These are phyloP conservation scores for Exocentrus adspersus DNA, from an alignment of 2,888 invertebrate species.

Conservation along the genomic window DNA sequence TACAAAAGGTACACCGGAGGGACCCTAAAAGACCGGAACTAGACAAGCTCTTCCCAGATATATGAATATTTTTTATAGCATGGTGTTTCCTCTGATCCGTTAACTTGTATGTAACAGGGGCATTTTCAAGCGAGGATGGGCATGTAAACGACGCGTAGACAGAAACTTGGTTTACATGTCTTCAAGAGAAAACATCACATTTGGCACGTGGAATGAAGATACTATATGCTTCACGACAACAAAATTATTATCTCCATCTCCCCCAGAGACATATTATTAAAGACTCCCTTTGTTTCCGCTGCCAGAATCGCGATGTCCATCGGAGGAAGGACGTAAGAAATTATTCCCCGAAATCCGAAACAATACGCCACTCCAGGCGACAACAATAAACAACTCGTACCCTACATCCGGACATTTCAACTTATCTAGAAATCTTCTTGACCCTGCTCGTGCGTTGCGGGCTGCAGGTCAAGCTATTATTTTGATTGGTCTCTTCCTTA, in stretches of 20 bases:
- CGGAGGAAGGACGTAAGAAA: conserved; percentile 12
- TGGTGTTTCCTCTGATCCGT: too few species aligned
- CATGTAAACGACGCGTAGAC: too few species aligned
- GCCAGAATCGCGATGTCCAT: background rate
- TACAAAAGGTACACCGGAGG: conserved; percentile 6
- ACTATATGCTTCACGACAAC: too few species aligned
- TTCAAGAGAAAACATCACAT: too few species aligned
- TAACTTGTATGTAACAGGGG: too few species aligned
- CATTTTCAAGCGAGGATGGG: too few species aligned
- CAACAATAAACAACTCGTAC: conserved; percentile 7
- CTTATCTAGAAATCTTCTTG: conserved; percentile 19
- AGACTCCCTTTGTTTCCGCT: background rate
- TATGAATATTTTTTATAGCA: too few species aligned
- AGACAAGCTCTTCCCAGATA: conserved; percentile 21
- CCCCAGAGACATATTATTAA: too few species aligned
- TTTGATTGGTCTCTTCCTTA: conserved; percentile 48
- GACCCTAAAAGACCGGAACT: conserved; percentile 27
- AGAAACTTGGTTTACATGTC: too few species aligned
- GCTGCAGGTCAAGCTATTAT: conserved; percentile 34
- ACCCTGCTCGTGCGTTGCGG: conserved; percentile 13
- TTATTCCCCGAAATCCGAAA: conserved; percentile 3
- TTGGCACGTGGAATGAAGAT: too few species aligned
- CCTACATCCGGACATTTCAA: conserved; percentile 17
- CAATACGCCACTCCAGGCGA: conserved; percentile 15
- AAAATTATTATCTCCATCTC: too few species aligned